Conservation (phyloP, 2,888 invertebrate species). For the Hypena proboscidalis region DNA sequence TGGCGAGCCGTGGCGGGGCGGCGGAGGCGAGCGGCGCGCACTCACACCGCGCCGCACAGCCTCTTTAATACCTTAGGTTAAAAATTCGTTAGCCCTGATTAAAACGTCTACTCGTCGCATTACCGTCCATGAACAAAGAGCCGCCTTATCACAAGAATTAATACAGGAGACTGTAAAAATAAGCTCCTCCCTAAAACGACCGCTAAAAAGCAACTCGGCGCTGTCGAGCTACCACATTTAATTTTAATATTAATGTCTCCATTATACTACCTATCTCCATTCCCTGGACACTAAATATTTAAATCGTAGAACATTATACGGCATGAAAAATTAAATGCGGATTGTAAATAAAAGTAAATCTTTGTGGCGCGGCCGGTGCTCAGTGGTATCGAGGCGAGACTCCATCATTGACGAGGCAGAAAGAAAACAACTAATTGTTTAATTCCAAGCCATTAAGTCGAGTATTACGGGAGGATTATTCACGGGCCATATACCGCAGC, state of each 20-base stretch:
- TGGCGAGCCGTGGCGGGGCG: conserved; percentile 53
- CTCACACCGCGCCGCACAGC: conserved; percentile 32
- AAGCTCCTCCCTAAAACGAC: conserved; percentile 44
- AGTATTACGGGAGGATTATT: conserved; percentile 82
- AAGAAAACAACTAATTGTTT: conserved; percentile 84
- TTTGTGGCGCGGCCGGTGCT: conserved; percentile 38
- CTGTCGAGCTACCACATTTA: conserved; percentile 34
- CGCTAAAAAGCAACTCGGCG: conserved; percentile 31
- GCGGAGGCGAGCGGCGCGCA: conserved; percentile 27
- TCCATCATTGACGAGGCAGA: conserved; percentile 77
- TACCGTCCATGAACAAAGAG: conserved; percentile 60
- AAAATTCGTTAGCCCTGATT: conserved; percentile 69
- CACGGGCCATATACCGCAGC: conserved; percentile 81
- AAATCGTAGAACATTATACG: neutral
- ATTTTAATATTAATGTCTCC: neutral
- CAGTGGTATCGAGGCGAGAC: conserved; percentile 50
- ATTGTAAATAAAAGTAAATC: conserved; percentile 22
- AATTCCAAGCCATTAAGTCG: conserved; percentile 82
- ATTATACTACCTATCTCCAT: conserved; percentile 2
- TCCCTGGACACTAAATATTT: neutral
- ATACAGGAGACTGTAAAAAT: conserved; percentile 53
- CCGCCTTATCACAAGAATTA: conserved; percentile 62
- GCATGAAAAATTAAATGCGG: conserved; percentile 12
- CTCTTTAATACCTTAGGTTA: conserved; percentile 46
- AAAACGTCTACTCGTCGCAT: conserved; percentile 60